Base-by-base conservation (phyloP, 2,888 invertebrate genomes). In the Nemapogon koenigi region DNA sequence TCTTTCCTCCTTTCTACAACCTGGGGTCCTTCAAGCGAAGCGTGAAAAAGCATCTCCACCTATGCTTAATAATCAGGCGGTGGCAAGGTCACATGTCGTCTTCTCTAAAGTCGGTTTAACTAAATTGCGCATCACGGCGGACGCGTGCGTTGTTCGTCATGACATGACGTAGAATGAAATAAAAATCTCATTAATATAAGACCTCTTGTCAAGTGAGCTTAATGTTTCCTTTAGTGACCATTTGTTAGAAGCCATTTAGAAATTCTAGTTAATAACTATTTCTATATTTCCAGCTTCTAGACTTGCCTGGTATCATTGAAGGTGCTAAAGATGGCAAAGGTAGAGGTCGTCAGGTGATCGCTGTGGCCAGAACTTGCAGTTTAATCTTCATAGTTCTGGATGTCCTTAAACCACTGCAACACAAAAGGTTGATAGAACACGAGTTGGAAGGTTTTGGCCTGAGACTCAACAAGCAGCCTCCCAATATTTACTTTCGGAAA, bases 301-400 rank as follows among this genome's bases (percentile, higher is more conserved):
- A 99, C 86, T 84, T 99, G 53, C 99, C 99, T 43, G 99, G 99
- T 76, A 99, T 99, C 65, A 99, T 99, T 51, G 99, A 99, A 79
- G 99, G 99, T 45, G 99, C 99, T 1, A 99, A 99, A 62, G 99
- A 99, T 62, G 99, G 99, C 45, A 99, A 99, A 67, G 98, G 98
- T 81, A 81, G 98, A 67, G 98, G 98, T 81, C 85, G 97, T 44
- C 98, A 99, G 71, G 98, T 98, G 3, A 99, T 99, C 53, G 98
- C 99, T 1, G 99, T 99, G 0, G 99, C 99, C 0, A 83, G 99
- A 39, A 99, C 99, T 0, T 99, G 98, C 70, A 94, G 95, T 59
- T 84, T 99, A 22, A 94, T 99, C 51, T 97, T 98, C 66, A 96
- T 99, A 59, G 94, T 98, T 0, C 80, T 99, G 38, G 99, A 99